Evolutionary conservation across 1,140 invertebrate genomes (phyloP).

Genomic region (Formica selysi): DNA sequence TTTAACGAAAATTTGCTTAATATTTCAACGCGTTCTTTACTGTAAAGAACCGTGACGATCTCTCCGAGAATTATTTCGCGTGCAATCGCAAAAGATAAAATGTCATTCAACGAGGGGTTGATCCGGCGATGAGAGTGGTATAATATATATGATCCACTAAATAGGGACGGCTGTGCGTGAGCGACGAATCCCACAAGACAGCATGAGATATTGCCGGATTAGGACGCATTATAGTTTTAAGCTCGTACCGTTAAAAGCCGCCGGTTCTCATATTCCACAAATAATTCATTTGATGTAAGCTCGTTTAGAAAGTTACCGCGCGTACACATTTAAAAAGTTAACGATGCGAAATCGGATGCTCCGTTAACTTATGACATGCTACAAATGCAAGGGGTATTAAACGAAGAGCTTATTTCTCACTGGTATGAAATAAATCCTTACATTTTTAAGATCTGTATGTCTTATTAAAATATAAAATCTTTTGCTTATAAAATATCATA

Average conservation of each 20-base stretch:
- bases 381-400: constrained; percentile 11
- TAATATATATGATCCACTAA: constrained; percentile 83
- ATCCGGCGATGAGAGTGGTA: constrained; percentile 79
- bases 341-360: constrained; percentile 27
- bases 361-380: constrained; percentile 31
- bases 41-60: constrained; percentile 39
- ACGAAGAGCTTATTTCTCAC: not conserved
- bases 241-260: constrained; percentile 77
- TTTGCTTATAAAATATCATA: not conserved
- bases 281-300: constrained; percentile 57
- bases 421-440: not conserved
- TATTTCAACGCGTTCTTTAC: not conserved
- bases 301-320: constrained; percentile 53
- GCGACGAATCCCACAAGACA: constrained; percentile 82
- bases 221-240: constrained; percentile 84
- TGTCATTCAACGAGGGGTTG: constrained; percentile 80
- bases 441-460: not conserved
- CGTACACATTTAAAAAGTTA: constrained; percentile 14
- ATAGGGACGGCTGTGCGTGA: constrained; percentile 81
- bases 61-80: constrained; percentile 22
- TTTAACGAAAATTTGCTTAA: not conserved
- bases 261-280: constrained; percentile 76
- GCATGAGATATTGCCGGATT: constrained; percentile 84
- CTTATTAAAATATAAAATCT: not conserved
- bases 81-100: constrained; percentile 61